Conservation (phyloP, 1,140 invertebrate genomes). For the Lepidotrigona ventralis region DNA sequence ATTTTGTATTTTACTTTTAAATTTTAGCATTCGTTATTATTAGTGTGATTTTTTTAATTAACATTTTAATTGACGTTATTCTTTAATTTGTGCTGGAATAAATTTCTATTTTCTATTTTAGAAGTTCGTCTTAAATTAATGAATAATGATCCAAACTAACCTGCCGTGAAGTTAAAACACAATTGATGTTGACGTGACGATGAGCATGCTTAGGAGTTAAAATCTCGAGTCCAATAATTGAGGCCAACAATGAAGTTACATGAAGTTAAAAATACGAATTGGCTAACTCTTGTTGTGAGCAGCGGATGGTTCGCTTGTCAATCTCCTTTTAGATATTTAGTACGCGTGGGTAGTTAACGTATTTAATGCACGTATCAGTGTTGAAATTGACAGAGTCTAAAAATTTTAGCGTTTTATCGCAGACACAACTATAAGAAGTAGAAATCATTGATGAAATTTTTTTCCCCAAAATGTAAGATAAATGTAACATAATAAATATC, state of each 20-base stretch:
- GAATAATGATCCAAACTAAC: neutral
- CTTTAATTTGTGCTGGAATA: neutral
- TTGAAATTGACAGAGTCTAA: neutral
- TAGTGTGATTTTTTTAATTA: no score
- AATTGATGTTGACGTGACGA: neutral
- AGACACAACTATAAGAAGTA: neutral
- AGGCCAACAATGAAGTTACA: conserved; percentile 17
- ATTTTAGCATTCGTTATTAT: neutral
- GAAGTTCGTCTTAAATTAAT: no score
- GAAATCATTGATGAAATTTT: neutral
- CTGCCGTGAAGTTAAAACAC: neutral
- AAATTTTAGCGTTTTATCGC: neutral
- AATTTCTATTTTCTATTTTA: neutral
- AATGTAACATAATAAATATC: neutral
- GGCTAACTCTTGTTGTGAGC: conserved; percentile 3
- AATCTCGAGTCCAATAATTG: conserved; percentile 32
- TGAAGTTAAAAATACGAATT: conserved; percentile 36
- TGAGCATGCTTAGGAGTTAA: neutral
- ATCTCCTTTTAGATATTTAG: conserved; percentile 20
- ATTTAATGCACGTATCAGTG: neutral
- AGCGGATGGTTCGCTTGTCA: conserved; percentile 8
- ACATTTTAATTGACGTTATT: neutral
- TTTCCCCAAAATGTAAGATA: neutral
- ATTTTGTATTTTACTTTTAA: neutral
- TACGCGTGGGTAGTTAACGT: neutral